These are phyloP conservation scores for Cryptotermes secundus DNA, from an alignment of 1,140 invertebrate genomes.

Conservation along the genomic window DNA sequence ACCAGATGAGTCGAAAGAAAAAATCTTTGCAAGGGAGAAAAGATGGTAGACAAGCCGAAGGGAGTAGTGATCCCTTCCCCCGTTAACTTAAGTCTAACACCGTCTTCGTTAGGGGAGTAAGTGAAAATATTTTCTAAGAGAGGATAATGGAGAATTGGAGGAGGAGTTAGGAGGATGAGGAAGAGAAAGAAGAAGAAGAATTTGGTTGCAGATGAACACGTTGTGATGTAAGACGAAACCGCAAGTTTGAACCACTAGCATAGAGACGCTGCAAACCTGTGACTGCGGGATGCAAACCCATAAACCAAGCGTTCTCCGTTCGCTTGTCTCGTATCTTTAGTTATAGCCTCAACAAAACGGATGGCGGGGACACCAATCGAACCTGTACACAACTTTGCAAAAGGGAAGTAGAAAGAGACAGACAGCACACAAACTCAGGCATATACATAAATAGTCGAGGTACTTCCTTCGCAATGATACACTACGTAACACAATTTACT, in stretches of 20 bases:
- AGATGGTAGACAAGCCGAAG: background rate
- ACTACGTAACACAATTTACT: background rate
- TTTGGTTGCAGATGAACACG: background rate
- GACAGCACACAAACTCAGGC: background rate
- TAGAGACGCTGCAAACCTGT: background rate
- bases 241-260: constrained; percentile 14
- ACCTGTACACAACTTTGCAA: background rate
- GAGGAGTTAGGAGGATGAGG: background rate
- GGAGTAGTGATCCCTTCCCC: background rate
- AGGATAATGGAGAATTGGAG: background rate
- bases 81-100: background rate
- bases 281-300: constrained; percentile 11
- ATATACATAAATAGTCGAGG: background rate
- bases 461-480: background rate
- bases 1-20: background rate
- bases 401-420: background rate
- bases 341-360: constrained; percentile 18
- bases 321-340: constrained; percentile 1
- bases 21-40: background rate
- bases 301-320: constrained; percentile 15
- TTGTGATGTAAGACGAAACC: constrained; percentile 11
- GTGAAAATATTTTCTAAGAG: background rate
- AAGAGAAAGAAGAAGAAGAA: background rate
- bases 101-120: background rate
- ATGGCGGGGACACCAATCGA: constrained; percentile 7